Percentiles rank a stretch among this genome's conserved stretches.
Evolutionary conservation across 2,797 vertebrate species (phyloP).

Genomic region (Eutrigla gurnardus): DNA sequence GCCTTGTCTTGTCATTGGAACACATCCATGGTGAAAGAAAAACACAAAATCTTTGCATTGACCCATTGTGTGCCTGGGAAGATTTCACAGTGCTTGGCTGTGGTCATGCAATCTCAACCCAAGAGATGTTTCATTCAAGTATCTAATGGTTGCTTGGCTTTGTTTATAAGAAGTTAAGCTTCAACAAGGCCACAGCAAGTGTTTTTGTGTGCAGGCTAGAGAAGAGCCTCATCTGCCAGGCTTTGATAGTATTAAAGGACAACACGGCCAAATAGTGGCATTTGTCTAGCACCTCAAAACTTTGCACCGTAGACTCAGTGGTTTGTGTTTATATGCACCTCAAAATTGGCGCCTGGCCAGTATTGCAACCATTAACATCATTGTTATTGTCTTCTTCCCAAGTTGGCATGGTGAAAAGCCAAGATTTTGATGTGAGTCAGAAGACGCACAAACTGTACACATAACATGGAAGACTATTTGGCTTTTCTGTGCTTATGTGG

Average conservation of each 20-base stretch:
- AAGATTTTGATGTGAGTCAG: constrained; percentile 42
- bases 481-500: constrained; percentile 17
- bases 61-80: constrained; percentile 48
- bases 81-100: constrained; percentile 11
- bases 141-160: constrained; percentile 1
- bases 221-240: constrained; percentile 9
- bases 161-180: constrained; percentile 12
- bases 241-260: constrained; percentile 12
- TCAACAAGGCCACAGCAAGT: constrained; percentile 3
- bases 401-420: constrained; percentile 24
- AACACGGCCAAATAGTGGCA: not conserved
- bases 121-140: constrained; percentile 13
- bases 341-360: not conserved
- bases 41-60: constrained; percentile 44
- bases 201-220: constrained; percentile 10
- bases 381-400: constrained; percentile 29
- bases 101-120: not conserved
- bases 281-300: not conserved
- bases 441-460: not conserved
- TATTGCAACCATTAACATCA: constrained; percentile 9
- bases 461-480: constrained; percentile 9
- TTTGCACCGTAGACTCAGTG: not conserved
- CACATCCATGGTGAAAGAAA: constrained; percentile 32
- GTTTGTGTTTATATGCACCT: constrained; percentile 2
- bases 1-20: constrained; percentile 57